A percentile compares a stretch with the other conserved stretches of the same genome.
Conservation (phyloP, 1,140 invertebrate species). For the Plodia interpunctella region DNA sequence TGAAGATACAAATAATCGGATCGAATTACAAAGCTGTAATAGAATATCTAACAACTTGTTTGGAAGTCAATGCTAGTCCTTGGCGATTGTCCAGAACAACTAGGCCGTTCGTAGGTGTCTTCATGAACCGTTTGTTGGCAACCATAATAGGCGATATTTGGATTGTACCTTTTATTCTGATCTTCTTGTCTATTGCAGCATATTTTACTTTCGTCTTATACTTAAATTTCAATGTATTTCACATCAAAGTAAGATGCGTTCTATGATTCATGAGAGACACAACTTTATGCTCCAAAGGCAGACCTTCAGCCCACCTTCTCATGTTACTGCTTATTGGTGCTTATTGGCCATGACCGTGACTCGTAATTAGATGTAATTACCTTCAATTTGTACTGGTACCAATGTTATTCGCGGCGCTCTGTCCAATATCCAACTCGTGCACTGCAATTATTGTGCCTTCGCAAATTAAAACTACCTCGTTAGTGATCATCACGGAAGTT, state of each 20-base stretch:
- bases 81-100: slow-evolving; percentile 61
- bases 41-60: neutral
- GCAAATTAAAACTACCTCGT: slow-evolving; percentile 43
- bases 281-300: slow-evolving; percentile 23
- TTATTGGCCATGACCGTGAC: slow-evolving; percentile 75
- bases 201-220: neutral
- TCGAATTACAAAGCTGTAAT: neutral
- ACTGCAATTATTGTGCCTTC: slow-evolving; percentile 58
- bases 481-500: slow-evolving; percentile 29
- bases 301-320: slow-evolving; percentile 54
- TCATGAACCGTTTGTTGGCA: slow-evolving; percentile 65
- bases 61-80: slow-evolving; percentile 33
- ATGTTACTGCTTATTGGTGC: slow-evolving; percentile 69
- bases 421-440: slow-evolving; percentile 43
- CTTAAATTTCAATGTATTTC: too few relatives aligned
- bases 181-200: too few relatives aligned
- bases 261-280: neutral
- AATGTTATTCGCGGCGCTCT: slow-evolving; percentile 61
- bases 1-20: neutral
- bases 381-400: slow-evolving; percentile 65
- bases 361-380: slow-evolving; percentile 73
- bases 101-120: slow-evolving; percentile 59
- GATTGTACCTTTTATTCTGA: slow-evolving; percentile 31
- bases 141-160: slow-evolving; percentile 53
- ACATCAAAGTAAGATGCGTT: neutral